These are phyloP conservation scores for Muscidifurax raptorellus DNA, from an alignment of 1,140 invertebrate genomes.

Conservation along the genomic window DNA sequence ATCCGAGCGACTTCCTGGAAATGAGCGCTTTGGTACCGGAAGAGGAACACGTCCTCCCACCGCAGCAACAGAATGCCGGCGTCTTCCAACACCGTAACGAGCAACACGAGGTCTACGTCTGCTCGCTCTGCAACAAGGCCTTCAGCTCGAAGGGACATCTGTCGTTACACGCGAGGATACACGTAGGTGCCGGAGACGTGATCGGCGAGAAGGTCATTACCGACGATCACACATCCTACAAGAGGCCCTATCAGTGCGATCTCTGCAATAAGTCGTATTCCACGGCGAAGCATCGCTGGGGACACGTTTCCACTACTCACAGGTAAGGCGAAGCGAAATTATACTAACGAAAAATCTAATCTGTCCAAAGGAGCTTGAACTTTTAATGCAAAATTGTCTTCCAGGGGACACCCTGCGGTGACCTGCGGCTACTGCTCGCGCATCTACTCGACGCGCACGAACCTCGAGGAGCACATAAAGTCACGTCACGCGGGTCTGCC, in stretches of 20 bases:
- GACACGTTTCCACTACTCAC: slow-evolving; percentile 75
- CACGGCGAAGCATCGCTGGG: slow-evolving; percentile 76
- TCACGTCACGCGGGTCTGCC: slow-evolving; percentile 71
- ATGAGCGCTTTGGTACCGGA: slow-evolving; percentile 47
- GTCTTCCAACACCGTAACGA: slow-evolving; percentile 69
- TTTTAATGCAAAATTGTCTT: slow-evolving; percentile 36
- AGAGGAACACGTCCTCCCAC: slow-evolving; percentile 20
- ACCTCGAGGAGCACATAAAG: slow-evolving; percentile 75
- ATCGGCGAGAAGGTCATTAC: slow-evolving; percentile 74
- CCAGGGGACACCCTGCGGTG: slow-evolving; percentile 74
- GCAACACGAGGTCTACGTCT: slow-evolving; percentile 74
- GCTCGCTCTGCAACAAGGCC: slow-evolving; percentile 75
- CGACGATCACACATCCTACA: slow-evolving; percentile 73
- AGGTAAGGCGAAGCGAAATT: slow-evolving; percentile 58
- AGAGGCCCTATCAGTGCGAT: slow-evolving; percentile 75
- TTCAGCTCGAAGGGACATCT: slow-evolving; percentile 76
- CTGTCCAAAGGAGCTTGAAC: neutral
- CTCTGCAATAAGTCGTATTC: slow-evolving; percentile 77
- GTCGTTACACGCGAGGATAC: slow-evolving; percentile 74
- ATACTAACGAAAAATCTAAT: neutral
- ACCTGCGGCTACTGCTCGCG: slow-evolving; percentile 73
- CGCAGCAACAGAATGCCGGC: slow-evolving; percentile 50
- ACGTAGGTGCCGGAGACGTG: slow-evolving; percentile 72
- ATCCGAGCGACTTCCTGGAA: slow-evolving; percentile 68
- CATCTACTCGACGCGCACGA: slow-evolving; percentile 74